A percentile compares a stretch with the other conserved stretches of the same genome.
Conservation (phyloP, 1,140 invertebrate species). For the Drosophila bipectinata region DNA sequence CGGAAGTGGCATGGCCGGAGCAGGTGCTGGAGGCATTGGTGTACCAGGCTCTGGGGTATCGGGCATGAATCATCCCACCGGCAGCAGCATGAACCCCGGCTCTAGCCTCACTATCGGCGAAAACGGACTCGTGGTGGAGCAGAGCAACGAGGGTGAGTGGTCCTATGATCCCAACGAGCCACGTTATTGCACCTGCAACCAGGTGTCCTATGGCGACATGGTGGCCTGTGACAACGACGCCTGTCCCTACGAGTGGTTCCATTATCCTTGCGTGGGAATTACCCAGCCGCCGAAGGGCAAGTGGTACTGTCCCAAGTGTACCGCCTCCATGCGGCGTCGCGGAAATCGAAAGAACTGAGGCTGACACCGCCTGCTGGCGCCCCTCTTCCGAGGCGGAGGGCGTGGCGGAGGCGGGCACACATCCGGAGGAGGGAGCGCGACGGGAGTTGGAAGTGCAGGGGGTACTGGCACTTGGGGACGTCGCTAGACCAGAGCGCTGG, state of each 20-base stretch:
- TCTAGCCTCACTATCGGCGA: slow-evolving; percentile 65
- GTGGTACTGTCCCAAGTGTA: slow-evolving; percentile 99
- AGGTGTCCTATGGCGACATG: slow-evolving; percentile 99
- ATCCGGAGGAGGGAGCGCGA: background rate
- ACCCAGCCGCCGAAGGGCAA: slow-evolving; percentile 98
- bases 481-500: background rate
- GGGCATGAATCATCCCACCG: slow-evolving; percentile 17
- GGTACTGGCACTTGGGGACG: slow-evolving; percentile 9
- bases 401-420: slow-evolving; percentile 1
- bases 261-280: slow-evolving; percentile 98
- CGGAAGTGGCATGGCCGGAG: background rate
- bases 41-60: slow-evolving; percentile 21
- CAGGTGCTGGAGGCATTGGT: background rate
- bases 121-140: slow-evolving; percentile 84
- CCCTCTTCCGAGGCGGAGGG: slow-evolving; percentile 26
- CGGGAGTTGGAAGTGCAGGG: background rate
- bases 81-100: slow-evolving; percentile 24
- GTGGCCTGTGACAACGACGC: slow-evolving; percentile 99
- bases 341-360: slow-evolving; percentile 89
- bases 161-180: slow-evolving; percentile 96
- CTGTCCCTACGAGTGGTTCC: slow-evolving; percentile 99
- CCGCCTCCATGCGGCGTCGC: slow-evolving; percentile 94
- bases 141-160: slow-evolving; percentile 89
- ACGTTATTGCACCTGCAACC: slow-evolving; percentile 98
- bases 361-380: slow-evolving; percentile 24